Percentiles rank a stretch among this genome's conserved stretches.
phyloP scores from a whole-genome alignment of 2,888 invertebrate genomes.

The Chirona hameri region DNA sequence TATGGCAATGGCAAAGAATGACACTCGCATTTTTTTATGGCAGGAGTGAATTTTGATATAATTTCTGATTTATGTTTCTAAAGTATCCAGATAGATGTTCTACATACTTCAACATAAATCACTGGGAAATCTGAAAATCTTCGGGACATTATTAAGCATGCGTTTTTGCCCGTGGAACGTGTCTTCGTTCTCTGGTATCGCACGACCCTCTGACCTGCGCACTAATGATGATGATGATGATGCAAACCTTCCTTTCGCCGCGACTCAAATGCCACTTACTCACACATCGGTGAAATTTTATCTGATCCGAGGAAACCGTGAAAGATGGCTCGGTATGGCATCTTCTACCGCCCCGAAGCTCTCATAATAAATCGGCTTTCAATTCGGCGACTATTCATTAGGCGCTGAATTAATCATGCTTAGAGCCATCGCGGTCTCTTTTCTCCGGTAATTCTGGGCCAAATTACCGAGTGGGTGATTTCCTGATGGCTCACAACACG shows the following conservation, averaged over 20 bases:
- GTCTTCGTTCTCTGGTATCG: too few species aligned
- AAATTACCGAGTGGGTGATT: too few species aligned
- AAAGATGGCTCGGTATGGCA: background rate
- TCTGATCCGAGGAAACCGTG: conserved; percentile 3
- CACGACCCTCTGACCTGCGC: background rate
- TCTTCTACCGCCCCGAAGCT: background rate
- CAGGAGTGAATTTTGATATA: too few species aligned
- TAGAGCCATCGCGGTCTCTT: background rate
- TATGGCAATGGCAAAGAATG: too few species aligned
- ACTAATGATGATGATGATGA: background rate
- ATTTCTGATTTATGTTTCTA: too few species aligned
- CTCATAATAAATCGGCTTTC: conserved; percentile 5
- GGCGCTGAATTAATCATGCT: background rate
- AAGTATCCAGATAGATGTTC: too few species aligned
- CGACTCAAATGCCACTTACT: background rate
- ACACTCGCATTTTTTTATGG: too few species aligned
- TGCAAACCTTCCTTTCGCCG: background rate
- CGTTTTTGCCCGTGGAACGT: too few species aligned
- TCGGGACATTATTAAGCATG: too few species aligned
- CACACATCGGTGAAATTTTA: background rate
- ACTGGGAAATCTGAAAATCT: too few species aligned
- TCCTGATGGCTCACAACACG: too few species aligned
- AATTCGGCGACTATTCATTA: conserved; percentile 12
- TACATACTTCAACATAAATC: too few species aligned
- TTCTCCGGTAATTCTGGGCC: background rate